Evolutionary conservation across 1,140 invertebrate genomes (phyloP).

Genomic region (Eriocheir sinensis): DNA sequence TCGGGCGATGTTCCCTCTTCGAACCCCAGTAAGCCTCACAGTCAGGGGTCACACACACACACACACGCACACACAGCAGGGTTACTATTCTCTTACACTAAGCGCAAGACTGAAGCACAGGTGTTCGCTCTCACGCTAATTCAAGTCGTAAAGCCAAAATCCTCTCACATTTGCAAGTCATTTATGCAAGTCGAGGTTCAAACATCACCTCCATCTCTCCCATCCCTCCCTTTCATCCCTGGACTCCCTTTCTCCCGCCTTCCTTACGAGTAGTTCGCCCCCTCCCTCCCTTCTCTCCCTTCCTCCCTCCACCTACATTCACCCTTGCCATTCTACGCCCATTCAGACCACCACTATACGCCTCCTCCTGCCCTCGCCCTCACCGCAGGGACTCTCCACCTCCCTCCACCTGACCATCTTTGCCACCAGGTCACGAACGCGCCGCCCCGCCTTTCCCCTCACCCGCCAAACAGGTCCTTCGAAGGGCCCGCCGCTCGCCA

Average conservation of each 20-base stretch:
- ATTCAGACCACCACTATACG: neutral
- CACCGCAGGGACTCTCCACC: neutral
- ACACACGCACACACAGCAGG: no score
- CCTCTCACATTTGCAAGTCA: no score
- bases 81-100: no score
- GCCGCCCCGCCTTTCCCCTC: neutral
- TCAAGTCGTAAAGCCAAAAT: no score
- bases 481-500: neutral
- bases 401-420: neutral
- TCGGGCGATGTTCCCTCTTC: no score
- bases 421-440: neutral
- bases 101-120: no score
- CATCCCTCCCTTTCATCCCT: no score
- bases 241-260: neutral
- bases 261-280: neutral
- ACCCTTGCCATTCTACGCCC: neutral
- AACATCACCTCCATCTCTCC: no score
- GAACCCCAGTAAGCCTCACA: no score
- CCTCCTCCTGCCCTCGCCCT: neutral
- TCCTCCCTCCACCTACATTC: neutral
- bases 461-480: neutral
- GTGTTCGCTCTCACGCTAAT: no score
- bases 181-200: no score
- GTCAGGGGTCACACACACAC: no score
- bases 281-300: neutral